Evolutionary conservation across 2,113 vertebrate species (phyloP).

Genomic region (Lanius collurio): DNA sequence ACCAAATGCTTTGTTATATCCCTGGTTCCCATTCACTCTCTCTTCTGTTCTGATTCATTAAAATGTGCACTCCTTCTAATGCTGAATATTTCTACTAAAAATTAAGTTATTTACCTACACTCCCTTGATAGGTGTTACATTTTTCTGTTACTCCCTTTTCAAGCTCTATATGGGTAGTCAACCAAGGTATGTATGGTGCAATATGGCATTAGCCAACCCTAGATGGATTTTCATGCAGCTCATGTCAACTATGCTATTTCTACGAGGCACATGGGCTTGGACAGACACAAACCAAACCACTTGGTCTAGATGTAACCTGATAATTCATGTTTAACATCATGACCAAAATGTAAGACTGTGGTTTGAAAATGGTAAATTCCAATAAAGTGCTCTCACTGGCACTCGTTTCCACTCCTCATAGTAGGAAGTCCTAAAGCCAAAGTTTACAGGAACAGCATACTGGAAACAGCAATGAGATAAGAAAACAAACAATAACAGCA

Average conservation of each 20-base stretch:
- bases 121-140: neutral
- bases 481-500: neutral
- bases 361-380: neutral
- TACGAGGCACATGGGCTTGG: neutral
- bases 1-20: neutral
- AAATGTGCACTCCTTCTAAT: neutral
- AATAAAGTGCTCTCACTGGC: accelerated
- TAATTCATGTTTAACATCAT: neutral
- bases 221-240: neutral
- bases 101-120: neutral
- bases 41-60: neutral
- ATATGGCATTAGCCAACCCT: neutral
- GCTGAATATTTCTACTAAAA: neutral
- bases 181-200: too few species aligned
- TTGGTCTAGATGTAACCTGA: neutral
- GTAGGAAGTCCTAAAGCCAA: neutral
- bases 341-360: neutral
- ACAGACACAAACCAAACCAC: neutral
- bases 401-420: accelerated
- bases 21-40: neutral
- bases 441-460: neutral
- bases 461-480: neutral
- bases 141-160: neutral
- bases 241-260: neutral
- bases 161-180: neutral